phyloP scores from a whole-genome alignment of 2,113 vertebrate species.

The Cyprinodon tularosa region DNA sequence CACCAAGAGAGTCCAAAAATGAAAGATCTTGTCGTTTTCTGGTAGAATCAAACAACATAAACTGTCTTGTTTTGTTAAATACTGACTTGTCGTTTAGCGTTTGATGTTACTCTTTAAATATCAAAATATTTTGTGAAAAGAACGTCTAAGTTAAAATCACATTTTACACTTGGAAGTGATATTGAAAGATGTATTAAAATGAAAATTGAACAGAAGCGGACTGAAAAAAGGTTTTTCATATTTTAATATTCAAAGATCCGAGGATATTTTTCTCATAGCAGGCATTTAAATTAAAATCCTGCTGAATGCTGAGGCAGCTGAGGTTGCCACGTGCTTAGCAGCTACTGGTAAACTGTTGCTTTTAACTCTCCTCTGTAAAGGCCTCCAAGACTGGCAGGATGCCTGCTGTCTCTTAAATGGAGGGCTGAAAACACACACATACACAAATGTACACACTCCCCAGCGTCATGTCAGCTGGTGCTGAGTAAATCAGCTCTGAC shows the following conservation, averaged over 20 bases:
- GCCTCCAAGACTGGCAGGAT: constrained; percentile 53
- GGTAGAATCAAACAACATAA: neutral
- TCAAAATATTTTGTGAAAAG: neutral
- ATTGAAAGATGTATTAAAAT: too few relatives aligned
- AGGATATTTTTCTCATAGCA: neutral
- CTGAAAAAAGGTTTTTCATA: neutral
- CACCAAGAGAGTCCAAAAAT: neutral
- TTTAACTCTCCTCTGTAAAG: constrained; percentile 66
- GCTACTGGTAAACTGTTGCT: constrained; percentile 65
- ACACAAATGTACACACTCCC: constrained; percentile 18
- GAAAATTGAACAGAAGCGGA: too few relatives aligned
- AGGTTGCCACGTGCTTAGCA: constrained; percentile 23
- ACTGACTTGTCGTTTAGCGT: neutral
- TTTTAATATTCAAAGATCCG: neutral
- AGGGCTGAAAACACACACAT: constrained; percentile 17
- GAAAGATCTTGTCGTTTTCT: neutral
- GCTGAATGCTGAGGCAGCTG: constrained; percentile 1
- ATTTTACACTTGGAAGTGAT: too few relatives aligned
- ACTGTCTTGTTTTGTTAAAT: neutral
- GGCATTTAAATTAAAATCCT: neutral
- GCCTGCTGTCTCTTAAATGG: constrained; percentile 50
- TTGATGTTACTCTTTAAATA: neutral
- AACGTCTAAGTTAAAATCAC: neutral
- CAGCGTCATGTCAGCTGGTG: constrained; percentile 81
- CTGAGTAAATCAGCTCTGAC: constrained; percentile 89